Evolutionary conservation across 1,140 invertebrate genomes (phyloP).

Genomic region (Atta texana): DNA sequence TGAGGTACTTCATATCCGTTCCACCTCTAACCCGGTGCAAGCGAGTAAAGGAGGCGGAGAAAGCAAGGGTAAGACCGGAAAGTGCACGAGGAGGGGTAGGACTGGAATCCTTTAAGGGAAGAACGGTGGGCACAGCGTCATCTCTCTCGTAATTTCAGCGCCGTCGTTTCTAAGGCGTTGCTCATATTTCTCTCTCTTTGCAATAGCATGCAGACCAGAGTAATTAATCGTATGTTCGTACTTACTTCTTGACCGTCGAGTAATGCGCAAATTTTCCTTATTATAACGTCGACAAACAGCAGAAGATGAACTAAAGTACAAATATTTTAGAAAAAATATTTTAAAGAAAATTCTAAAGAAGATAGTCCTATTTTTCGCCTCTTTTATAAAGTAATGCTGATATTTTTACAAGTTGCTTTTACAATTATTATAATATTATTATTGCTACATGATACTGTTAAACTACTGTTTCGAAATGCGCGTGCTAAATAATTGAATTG

Average conservation of each 20-base stretch:
- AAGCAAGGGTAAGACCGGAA: constrained; percentile 45
- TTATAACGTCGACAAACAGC: constrained; percentile 38
- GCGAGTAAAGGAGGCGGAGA: constrained; percentile 41
- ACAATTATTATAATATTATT: neutral
- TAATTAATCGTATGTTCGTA: constrained; percentile 60
- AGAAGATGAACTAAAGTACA: neutral
- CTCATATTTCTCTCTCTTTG: constrained; percentile 62
- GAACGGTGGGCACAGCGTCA: constrained; percentile 37
- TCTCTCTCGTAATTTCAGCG: constrained; percentile 67
- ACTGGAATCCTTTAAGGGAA: constrained; percentile 63
- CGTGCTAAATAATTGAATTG: constrained; percentile 21
- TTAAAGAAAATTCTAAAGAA: neutral
- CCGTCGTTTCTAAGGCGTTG: constrained; percentile 53
- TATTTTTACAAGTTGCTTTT: constrained; percentile 13
- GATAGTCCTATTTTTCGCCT: neutral
- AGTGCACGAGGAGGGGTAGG: constrained; percentile 30
- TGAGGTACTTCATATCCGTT: constrained; percentile 73
- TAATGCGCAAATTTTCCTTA: constrained; percentile 9
- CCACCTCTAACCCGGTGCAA: constrained; percentile 56
- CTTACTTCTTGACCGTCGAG: constrained; percentile 33
- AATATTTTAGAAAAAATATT: constrained; percentile 13
- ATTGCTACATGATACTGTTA: neutral
- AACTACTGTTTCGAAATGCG: neutral
- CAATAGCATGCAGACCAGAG: constrained; percentile 49
- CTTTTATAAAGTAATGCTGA: neutral